Evolutionary conservation across 2,888 invertebrate species (phyloP), one percentile per base, ranked within the genome.

Genomic region (Gastracanthus pulcherrimus): DNA sequence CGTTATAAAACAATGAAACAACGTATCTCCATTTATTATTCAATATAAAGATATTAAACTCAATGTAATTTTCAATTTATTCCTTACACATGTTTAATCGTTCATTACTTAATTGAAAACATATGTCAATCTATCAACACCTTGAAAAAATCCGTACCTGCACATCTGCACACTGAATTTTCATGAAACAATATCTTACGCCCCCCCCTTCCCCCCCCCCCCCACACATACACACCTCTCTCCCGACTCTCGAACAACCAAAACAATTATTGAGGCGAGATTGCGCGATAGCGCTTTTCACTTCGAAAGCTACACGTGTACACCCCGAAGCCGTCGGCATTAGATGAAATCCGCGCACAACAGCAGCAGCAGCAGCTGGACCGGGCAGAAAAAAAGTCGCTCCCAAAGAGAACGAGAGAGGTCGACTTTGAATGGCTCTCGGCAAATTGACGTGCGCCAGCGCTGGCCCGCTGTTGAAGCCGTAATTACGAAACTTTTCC

Each of bases 181-280:
- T 55, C 11, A 23, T 9, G 11, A 3, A 23, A 23, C 55, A 4
- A 19, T 23, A 23, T 51, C 23, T 1, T 9, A n/a, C n/a, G n/a
- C n/a, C n/a, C n/a, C n/a, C n/a, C n/a, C n/a, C n/a, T n/a, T n/a
- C n/a, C n/a, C n/a, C n/a, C n/a, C n/a, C n/a, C n/a, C n/a, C n/a
- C n/a, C n/a, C n/a, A n/a, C n/a, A n/a, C n/a, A n/a, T n/a, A n/a
- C n/a, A n/a, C n/a, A n/a, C n/a, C 55, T 9, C 3, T 26, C 9
- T 23, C 9, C n/a, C 55, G 23, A 51, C n/a, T 55, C n/a, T n/a
- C 26, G 60, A 60, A 31, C 16, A 31, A n/a, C 31, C 31, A 51
- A 51, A 55, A 51, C 23, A 36, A 70, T 70, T 70, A 51, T 51
- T 23, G 23, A 34, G 51, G 13, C 48, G 51, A 70, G 23, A 70